Evolutionary conservation across 2,888 invertebrate genomes (phyloP).

Genomic region (Hoplodrina blanda): DNA sequence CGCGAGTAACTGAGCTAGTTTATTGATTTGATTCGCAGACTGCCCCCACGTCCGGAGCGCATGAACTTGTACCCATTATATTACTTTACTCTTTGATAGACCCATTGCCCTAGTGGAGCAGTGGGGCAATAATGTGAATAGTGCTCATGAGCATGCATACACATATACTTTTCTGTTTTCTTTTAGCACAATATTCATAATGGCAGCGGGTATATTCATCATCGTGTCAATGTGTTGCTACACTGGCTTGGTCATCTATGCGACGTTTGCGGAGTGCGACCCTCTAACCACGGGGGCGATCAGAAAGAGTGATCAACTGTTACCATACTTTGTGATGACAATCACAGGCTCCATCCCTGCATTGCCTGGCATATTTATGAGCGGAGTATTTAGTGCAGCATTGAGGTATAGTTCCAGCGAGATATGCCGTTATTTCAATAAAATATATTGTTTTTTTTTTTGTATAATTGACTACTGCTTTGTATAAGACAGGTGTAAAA

Average conservation of each 20-base stretch:
- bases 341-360: conserved; percentile 94
- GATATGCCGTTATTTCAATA: conserved; percentile 21
- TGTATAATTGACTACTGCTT: too few species aligned
- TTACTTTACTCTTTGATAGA: too few species aligned
- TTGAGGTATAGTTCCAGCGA: conserved; percentile 91
- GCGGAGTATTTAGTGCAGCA: conserved; percentile 96
- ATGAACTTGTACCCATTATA: neutral
- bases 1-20: neutral
- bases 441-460: too few species aligned
- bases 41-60: neutral
- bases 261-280: conserved; percentile 96
- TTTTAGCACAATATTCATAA: conserved; percentile 93
- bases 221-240: conserved; percentile 95
- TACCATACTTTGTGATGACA: conserved; percentile 96
- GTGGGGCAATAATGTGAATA: neutral
- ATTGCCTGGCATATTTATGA: conserved; percentile 95
- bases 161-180: conserved; percentile 11
- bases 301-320: conserved; percentile 93
- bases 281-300: conserved; percentile 94
- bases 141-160: too few species aligned
- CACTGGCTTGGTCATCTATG: conserved; percentile 96
- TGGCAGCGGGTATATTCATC: conserved; percentile 94
- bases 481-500: too few species aligned
- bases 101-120: neutral
- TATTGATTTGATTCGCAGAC: neutral